Conservation (phyloP, 1,140 invertebrate species). For the Halyomorpha halys region DNA sequence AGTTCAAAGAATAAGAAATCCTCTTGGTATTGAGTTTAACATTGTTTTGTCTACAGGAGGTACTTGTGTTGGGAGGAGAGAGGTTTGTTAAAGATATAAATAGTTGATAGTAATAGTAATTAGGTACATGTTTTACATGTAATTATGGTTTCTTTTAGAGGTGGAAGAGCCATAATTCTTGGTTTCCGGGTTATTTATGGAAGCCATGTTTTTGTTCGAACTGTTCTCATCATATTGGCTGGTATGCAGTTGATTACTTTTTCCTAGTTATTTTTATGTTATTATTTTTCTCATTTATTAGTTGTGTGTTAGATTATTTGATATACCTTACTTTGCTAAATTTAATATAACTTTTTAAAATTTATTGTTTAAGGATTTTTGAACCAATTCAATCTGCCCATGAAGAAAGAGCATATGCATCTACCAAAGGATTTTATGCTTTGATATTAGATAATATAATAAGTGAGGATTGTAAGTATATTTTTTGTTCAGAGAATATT, state of each 20-base stretch:
- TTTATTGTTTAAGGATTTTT: constrained; percentile 34
- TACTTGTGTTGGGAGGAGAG: constrained; percentile 26
- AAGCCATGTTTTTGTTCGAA: constrained; percentile 38
- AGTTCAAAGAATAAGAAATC: constrained; percentile 29
- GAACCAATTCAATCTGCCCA: constrained; percentile 32
- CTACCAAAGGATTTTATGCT: constrained; percentile 34
- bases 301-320: too few relatives aligned
- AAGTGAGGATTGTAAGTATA: constrained; percentile 35
- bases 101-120: too few relatives aligned
- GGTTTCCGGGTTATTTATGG: constrained; percentile 42
- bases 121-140: too few relatives aligned
- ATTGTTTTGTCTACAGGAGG: constrained; percentile 25
- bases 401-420: constrained; percentile 27
- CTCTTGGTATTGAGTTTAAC: constrained; percentile 29
- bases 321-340: too few relatives aligned
- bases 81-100: constrained; percentile 18
- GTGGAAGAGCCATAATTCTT: constrained; percentile 35
- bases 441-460: constrained; percentile 34
- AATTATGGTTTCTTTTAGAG: constrained; percentile 22
- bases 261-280: background rate
- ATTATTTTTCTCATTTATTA: too few relatives aligned
- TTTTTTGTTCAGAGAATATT: background rate
- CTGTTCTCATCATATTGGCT: constrained; percentile 39
- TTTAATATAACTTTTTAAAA: constrained; percentile 7
- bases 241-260: constrained; percentile 33